Conservation (phyloP, 2,888 invertebrate genomes). For the Clostera curtula region DNA sequence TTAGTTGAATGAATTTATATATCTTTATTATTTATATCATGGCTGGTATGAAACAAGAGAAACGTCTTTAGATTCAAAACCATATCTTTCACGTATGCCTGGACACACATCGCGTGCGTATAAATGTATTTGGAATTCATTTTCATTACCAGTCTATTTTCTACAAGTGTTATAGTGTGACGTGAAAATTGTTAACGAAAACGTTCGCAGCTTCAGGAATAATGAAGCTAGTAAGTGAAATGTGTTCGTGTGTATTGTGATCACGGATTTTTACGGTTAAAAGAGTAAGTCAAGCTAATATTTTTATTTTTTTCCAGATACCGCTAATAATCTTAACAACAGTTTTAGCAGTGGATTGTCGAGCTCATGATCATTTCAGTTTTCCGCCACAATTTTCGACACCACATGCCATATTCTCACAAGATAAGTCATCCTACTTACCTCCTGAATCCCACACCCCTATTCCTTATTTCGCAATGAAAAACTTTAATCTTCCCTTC, state of each 20-base stretch:
- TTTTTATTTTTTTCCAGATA: conserved; percentile 47
- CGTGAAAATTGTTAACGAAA: conserved; percentile 42
- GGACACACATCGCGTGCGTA: conserved; percentile 63
- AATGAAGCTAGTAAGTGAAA: conserved; percentile 69
- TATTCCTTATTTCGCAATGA: conserved; percentile 48
- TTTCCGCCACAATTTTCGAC: conserved; percentile 53
- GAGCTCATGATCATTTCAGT: conserved; percentile 45
- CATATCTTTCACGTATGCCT: conserved; percentile 71
- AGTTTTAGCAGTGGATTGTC: conserved; percentile 31
- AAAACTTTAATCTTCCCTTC: conserved; percentile 45
- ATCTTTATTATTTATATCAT: no score
- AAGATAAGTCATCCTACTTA: conserved; percentile 54
- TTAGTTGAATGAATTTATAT: no score
- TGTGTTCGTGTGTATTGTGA: conserved; percentile 32
- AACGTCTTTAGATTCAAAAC: conserved; percentile 44
- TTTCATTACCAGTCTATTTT: conserved; percentile 71
- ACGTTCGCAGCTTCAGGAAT: conserved; percentile 48
- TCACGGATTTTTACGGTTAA: conserved; percentile 24
- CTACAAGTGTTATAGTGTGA: conserved; percentile 55
- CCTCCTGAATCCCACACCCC: conserved; percentile 56
- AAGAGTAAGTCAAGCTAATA: conserved; percentile 32
- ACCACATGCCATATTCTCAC: conserved; percentile 35
- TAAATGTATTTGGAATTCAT: conserved; percentile 73
- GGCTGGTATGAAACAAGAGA: conserved; percentile 37
- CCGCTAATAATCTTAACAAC: conserved; percentile 37